Evolutionary conservation across 2,888 invertebrate species (phyloP), one percentile per base, ranked within the genome.

Genomic region (Rhimphoctona megacephalus): DNA sequence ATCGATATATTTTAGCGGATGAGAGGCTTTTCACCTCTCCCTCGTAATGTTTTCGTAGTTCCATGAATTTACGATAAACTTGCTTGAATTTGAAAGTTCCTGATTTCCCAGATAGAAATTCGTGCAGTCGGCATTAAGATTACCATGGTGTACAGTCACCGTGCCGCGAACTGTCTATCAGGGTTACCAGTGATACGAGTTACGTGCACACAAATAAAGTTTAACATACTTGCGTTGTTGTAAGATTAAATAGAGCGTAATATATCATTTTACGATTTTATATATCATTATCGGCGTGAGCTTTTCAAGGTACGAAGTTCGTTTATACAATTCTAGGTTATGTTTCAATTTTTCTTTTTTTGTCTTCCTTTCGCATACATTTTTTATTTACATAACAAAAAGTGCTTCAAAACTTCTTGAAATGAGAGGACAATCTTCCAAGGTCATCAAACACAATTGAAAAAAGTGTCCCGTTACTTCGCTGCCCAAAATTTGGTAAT

Each of bases 251-350:
- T 25, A 69, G 22, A 25, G 52, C 77, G 54, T 66, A 36, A 49
- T 73, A 36, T 49, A 49, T 70, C 43, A 33, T n/a, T 69, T 84
- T 46, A 19, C 1, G 3, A 49, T 49, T 49, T 17, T 7, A 5
- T 11, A 22, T 4, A 11, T 3, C 22, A n/a, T 36, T 64, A 19
- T 73, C 36, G 61, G 69, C 74, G 73, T 67, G 25, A 64, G 52
- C 66, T n/a, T n/a, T n/a, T 73, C 64, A 57, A 79, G 79, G 85
- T 82, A 79, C 79, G 79, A 79, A 79, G 69, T 74, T 79, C 74
- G 52, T 36, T 61, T 4, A 61, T 39, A 46, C 9, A 14, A 39
- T 72, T 80, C 14, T 78, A 85, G 85, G 85, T 85, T 81, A 80
- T 74, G 73, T 33, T 39, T 36, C 57, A 17, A 17, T 5, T 69